phyloP scores from a whole-genome alignment of 1,140 invertebrate species.

The Drosophila biarmipes region DNA sequence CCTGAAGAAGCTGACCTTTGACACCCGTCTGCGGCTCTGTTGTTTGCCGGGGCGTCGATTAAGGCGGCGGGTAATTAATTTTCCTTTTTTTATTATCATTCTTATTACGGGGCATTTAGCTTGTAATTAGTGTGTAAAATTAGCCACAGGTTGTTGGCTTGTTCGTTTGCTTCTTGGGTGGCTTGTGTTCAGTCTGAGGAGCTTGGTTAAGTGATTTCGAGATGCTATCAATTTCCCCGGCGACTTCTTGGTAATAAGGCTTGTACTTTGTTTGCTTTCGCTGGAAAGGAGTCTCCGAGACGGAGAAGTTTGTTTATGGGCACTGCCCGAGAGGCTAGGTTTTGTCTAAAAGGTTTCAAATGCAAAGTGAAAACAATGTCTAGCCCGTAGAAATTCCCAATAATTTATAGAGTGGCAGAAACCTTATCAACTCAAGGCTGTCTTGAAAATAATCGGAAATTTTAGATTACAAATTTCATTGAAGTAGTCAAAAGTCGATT shows the following conservation, averaged over 20 bases:
- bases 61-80: slow-evolving; percentile 58
- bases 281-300: slow-evolving; percentile 1
- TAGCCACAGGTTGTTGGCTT: slow-evolving; percentile 59
- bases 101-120: slow-evolving; percentile 57
- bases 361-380: slow-evolving; percentile 1
- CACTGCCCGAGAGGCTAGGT: not conserved
- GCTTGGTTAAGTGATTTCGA: slow-evolving; percentile 28
- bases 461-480: slow-evolving; percentile 37
- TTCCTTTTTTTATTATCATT: slow-evolving; percentile 49
- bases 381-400: slow-evolving; percentile 9
- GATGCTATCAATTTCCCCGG: slow-evolving; percentile 19
- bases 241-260: slow-evolving; percentile 34
- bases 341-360: not conserved
- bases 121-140: slow-evolving; percentile 67
- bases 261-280: slow-evolving; percentile 21
- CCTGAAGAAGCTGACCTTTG: slow-evolving; percentile 48
- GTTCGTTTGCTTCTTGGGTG: slow-evolving; percentile 28
- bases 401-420: slow-evolving; percentile 21
- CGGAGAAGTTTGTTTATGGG: slow-evolving; percentile 2
- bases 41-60: slow-evolving; percentile 28
- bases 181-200: not conserved
- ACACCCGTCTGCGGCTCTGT: slow-evolving; percentile 22
- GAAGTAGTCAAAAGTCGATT: slow-evolving; percentile 22
- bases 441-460: slow-evolving; percentile 17
- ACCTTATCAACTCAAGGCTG: slow-evolving; percentile 43